Base-by-base conservation (phyloP, 2,113 vertebrate genomes). In the Potamarius usumacintae region DNA sequence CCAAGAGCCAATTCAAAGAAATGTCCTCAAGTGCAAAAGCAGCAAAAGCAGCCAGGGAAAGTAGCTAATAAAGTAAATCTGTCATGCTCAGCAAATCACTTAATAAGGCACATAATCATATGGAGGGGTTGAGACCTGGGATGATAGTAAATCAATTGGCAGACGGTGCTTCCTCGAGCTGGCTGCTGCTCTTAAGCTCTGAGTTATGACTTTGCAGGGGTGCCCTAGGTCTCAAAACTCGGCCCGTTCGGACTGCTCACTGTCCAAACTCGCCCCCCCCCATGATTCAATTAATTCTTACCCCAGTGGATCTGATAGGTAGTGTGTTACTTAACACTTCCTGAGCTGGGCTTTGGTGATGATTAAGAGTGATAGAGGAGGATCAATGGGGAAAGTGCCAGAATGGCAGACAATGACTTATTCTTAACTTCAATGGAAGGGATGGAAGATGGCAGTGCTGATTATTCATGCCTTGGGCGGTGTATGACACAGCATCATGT, bases 101-200 rank as follows among this genome's bases (percentile, higher is more conserved):
- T 93, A 93, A 91, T 93, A 91, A 93, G 88, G 85, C 90, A 90
- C 87, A 88, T 89, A 88, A 90, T 93, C 86, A 86, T 91, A 89
- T 84, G 88, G 82, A 85, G 85, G 67, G 85, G 89, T 85, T 85
- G 82, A 90, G 89, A 88, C 90, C 92, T 90, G 82, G 55, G 87
- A 90, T 90, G 89, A 91, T 89, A 89, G 88, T 89, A 88, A 91
- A 93, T 93, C 90, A 91, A 92, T 92, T 87, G 87, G 85, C 89
- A 88, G 80, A 89, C 72, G 83, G 69, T 72, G 82, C 90, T 88
- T 89, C 85, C 85, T 89, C 52, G 80, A 69, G 76, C 82, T 22
- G 85, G 30, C 86, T 77, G n/a, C 76, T 8, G 71, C 88, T 89
- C 81, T 83, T 82, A 86, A 89, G 67, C 52, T 76, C 76, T 92